These are phyloP conservation scores for Polydrusus cervinus DNA, from an alignment of 2,888 invertebrate species.

Conservation along the genomic window DNA sequence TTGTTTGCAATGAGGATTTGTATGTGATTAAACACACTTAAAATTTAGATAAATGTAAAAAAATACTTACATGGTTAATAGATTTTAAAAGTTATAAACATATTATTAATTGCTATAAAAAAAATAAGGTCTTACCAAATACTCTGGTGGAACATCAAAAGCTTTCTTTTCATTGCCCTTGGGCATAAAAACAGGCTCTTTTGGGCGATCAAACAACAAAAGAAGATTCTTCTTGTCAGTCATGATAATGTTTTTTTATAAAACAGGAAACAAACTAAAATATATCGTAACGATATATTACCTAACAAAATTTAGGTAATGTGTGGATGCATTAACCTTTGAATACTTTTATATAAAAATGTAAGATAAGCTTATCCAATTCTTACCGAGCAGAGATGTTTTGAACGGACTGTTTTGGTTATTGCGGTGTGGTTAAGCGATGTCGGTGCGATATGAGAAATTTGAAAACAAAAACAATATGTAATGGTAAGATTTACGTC, in stretches of 20 bases:
- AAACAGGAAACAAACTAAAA: background rate
- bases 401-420: background rate
- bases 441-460: background rate
- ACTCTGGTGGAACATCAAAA: conserved; percentile 73
- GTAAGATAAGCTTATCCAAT: background rate
- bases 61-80: too few species aligned
- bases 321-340: background rate
- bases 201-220: conserved; percentile 83
- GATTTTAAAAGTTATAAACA: too few species aligned
- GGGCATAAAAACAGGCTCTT: conserved; percentile 84
- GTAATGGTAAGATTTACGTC: too few species aligned
- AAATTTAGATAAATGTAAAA: too few species aligned
- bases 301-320: conserved; percentile 3
- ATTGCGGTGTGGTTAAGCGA: conserved; percentile 2
- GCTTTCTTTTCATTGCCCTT: conserved; percentile 79
- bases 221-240: conserved; percentile 72
- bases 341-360: conserved; percentile 13
- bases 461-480: background rate
- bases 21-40: too few species aligned
- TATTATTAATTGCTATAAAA: too few species aligned
- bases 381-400: background rate
- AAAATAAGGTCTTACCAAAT: conserved; percentile 44
- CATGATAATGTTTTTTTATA: conserved; percentile 33
- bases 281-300: background rate
- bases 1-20: too few species aligned